Evolutionary conservation across 2,797 vertebrate genomes (phyloP), one percentile per base, ranked within the genome.

Genomic region (Megaceryle alcyon): DNA sequence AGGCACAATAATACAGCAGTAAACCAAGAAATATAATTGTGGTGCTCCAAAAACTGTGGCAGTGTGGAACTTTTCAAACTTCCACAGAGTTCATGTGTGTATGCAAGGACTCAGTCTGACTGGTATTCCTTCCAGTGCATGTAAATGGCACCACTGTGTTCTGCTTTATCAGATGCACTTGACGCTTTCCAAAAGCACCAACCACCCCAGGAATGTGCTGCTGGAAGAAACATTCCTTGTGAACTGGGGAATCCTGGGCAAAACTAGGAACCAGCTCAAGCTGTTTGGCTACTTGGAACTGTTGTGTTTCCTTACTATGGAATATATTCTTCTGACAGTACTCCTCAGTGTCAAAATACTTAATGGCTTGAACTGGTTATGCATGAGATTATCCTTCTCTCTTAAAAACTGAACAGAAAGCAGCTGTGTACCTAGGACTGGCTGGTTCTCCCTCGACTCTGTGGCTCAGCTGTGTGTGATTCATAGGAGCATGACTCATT

Each of bases 371-470:
- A 72, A 73, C 46, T 88, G 48, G 69, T 76, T 82, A 77, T 20
- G 35, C 48, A 94, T 96, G 78, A 98, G 97, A 95, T 77, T 97
- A 97, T 97, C 96, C 88, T 94, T 88, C 80, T 71, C 82, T 94
- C 85, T 81, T 85, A 96, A 46, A 80, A 97, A 93, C 92, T 63
- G 71, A 81, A 73, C 79, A 96, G 83, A 96, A 96, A 71, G 96
- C 87, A 94, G 77, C 81, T 83, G 82, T 39, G 8, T 63, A 78
- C 78, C 87, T 93, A 94, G 80, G 90, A 80, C 44, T 60, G 63
- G 41, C 75, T 9, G 12, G 3, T 21, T 82, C 39, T 79, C 69
- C 88, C 83, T 57, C n/a, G 59, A 16, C 56, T 75, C 61, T 11
- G 35, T 84, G 15, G 57, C 72, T 86, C 29, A 8, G 53, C 31